A percentile compares a stretch with the other conserved stretches of the same genome.
phyloP scores from a whole-genome alignment of 2,888 invertebrate genomes.

The Odontomyia ornata region DNA sequence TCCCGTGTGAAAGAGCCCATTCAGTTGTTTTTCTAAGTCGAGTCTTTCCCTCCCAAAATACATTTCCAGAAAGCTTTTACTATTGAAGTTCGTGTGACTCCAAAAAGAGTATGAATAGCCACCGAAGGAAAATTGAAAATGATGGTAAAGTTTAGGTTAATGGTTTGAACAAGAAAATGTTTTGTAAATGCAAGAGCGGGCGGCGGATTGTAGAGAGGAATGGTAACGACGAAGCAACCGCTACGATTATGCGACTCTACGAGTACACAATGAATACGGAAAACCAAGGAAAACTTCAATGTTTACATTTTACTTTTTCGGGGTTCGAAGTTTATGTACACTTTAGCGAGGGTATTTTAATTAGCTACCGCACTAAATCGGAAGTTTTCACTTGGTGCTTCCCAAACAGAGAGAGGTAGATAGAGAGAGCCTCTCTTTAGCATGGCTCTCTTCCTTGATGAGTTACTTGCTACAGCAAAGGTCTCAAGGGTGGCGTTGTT shows the following conservation, averaged over 20 bases:
- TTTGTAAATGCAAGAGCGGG: background rate
- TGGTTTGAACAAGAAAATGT: slow-evolving; percentile 27
- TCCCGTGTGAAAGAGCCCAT: no score
- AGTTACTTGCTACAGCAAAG: no score
- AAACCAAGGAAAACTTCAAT: slow-evolving; percentile 11
- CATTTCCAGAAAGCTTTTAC: no score
- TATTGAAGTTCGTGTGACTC: no score
- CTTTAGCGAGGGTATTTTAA: slow-evolving; percentile 36
- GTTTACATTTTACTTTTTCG: slow-evolving; percentile 31
- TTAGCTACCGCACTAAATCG: slow-evolving; percentile 36
- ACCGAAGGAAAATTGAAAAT: slow-evolving; percentile 29
- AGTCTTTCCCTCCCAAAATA: no score
- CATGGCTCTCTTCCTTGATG: no score
- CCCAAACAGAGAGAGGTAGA: background rate
- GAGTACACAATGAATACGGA: background rate
- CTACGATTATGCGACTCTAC: background rate
- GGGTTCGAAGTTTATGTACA: slow-evolving; percentile 27
- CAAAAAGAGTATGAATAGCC: background rate
- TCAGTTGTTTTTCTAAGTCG: no score
- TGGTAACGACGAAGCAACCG: background rate
- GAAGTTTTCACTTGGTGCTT: slow-evolving; percentile 2
- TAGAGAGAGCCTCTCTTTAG: background rate
- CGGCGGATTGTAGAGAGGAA: background rate
- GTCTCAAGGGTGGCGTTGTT: no score
- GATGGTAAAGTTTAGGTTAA: slow-evolving; percentile 30